Conservation (phyloP, 1,140 invertebrate genomes). For the Platorchestia sp. region DNA sequence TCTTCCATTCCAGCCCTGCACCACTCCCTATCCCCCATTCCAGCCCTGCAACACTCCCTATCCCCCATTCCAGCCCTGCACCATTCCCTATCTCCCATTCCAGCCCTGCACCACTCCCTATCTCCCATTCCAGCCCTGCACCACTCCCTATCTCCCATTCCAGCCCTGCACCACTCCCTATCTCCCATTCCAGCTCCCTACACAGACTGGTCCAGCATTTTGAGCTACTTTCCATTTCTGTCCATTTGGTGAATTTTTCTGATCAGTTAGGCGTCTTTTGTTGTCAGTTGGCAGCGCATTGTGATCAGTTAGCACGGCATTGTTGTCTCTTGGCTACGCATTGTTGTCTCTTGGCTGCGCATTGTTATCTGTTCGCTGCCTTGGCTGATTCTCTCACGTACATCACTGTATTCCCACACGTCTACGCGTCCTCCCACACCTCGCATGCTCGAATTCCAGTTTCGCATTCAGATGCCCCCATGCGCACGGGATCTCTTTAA, state of each 20-base stretch:
- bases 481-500: background rate
- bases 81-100: background rate
- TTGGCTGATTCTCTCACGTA: background rate
- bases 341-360: background rate
- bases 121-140: background rate
- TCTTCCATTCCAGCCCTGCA: background rate
- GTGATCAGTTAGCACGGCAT: background rate
- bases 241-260: background rate
- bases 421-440: background rate
- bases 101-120: background rate
- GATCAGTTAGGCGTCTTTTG: background rate
- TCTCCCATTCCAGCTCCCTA: background rate
- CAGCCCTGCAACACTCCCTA: background rate
- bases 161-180: background rate
- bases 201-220: background rate
- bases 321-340: background rate
- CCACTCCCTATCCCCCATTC: no score
- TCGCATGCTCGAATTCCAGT: background rate
- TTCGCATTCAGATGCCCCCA: background rate
- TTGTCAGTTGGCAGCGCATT: background rate
- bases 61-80: background rate
- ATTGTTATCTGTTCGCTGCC: background rate
- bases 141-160: background rate
- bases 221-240: background rate
- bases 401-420: background rate